These are phyloP conservation scores for Melipona bicolor DNA, from an alignment of 2,888 invertebrate genomes.

Conservation along the genomic window DNA sequence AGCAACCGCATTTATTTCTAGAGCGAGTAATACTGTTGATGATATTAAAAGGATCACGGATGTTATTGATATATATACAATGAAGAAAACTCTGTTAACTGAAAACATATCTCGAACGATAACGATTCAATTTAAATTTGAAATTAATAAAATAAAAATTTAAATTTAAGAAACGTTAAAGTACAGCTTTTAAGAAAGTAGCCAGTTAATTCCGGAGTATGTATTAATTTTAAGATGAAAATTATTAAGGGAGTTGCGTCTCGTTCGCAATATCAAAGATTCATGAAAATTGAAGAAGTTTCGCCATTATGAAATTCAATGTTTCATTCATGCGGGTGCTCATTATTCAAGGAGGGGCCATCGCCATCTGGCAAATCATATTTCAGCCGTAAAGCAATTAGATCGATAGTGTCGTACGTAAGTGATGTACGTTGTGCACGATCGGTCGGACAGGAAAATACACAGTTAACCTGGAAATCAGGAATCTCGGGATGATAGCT, in stretches of 20 bases:
- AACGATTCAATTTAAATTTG: background rate
- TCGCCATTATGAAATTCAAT: slow-evolving; percentile 6
- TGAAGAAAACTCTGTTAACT: background rate
- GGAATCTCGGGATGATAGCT: slow-evolving; percentile 7
- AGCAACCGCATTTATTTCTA: too few species aligned
- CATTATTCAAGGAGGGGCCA: background rate
- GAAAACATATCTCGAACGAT: background rate
- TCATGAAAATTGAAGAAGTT: slow-evolving; percentile 15
- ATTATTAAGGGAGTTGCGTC: background rate
- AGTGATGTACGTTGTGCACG: background rate
- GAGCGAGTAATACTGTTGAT: slow-evolving; percentile 14
- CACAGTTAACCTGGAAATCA: slow-evolving; percentile 22
- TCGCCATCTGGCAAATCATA: slow-evolving; percentile 25
- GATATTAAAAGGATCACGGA: slow-evolving; percentile 14
- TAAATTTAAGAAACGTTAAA: background rate
- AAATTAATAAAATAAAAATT: too few species aligned
- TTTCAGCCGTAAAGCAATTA: slow-evolving; percentile 1
- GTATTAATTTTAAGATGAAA: background rate
- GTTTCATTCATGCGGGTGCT: slow-evolving; percentile 5
- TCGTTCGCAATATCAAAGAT: background rate
- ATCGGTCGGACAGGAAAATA: slow-evolving; percentile 18
- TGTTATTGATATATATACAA: background rate
- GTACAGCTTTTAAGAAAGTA: background rate
- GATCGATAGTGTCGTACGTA: background rate
- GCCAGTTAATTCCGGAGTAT: background rate